Conservation (phyloP, 2,888 invertebrate genomes). For the Caenorhabditis japonica region DNA sequence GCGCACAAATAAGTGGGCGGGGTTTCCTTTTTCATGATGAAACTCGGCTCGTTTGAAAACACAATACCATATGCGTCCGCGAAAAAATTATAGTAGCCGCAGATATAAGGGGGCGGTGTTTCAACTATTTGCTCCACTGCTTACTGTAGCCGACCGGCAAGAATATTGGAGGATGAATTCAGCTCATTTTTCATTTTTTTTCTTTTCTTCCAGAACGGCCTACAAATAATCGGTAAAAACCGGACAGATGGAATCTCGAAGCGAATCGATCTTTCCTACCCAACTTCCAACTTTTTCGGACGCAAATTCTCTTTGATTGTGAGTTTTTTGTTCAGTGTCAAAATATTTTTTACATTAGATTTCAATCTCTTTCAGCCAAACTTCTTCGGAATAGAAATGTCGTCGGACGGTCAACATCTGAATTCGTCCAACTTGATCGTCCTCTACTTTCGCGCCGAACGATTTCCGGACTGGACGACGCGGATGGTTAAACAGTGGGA, state of each 20-base stretch:
- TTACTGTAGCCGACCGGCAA: too few relatives aligned
- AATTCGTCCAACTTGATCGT: slow-evolving; percentile 54
- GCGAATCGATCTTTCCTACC: slow-evolving; percentile 53
- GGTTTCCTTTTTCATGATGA: too few relatives aligned
- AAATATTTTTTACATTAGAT: not conserved
- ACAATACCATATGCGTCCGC: too few relatives aligned
- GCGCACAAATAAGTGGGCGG: too few relatives aligned
- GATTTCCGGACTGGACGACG: slow-evolving; percentile 61
- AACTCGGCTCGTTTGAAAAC: too few relatives aligned
- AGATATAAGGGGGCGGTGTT: too few relatives aligned
- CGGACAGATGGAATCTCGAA: slow-evolving; percentile 47
- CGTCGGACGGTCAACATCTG: slow-evolving; percentile 39
- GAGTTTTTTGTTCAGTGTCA: too few relatives aligned
- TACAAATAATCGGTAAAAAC: slow-evolving; percentile 60
- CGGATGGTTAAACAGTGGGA: slow-evolving; percentile 62
- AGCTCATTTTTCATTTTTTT: not conserved
- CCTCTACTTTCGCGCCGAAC: slow-evolving; percentile 66
- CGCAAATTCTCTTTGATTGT: slow-evolving; percentile 53
- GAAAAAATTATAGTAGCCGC: too few relatives aligned
- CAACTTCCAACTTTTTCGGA: slow-evolving; percentile 53
- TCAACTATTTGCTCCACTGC: too few relatives aligned
- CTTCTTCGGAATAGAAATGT: slow-evolving; percentile 43
- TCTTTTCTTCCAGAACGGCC: slow-evolving; percentile 68
- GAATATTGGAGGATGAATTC: too few relatives aligned
- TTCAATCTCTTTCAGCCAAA: slow-evolving; percentile 38